Evolutionary conservation across 2,888 invertebrate species (phyloP), one percentile per base, ranked within the genome.

Genomic region (Noctua fimbriata): DNA sequence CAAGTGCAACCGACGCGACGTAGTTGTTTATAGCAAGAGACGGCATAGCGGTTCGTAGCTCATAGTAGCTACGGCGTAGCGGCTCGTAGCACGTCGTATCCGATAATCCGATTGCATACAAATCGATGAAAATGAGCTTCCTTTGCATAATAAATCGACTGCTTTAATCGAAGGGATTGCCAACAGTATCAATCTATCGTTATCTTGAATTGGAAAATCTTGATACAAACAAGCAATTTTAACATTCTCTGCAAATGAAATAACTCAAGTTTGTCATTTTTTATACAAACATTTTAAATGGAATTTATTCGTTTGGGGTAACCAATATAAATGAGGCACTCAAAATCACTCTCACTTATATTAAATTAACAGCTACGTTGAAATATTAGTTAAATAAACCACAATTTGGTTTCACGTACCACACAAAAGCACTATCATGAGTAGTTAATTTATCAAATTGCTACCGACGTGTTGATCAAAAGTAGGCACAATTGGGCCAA

Each of bases 11-110:
- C 3, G 7, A n/a, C 66, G 32, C 5, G 41, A 41, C 44, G n/a
- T 44, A 67, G 44, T n/a, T 1, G n/a, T 16, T 44, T 16, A 24
- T 55, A 74, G 60, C 60, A n/a, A 4, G 18, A 24, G 7, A 21
- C 4, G 1, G 24, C 73, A 55, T 58, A 72, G 74, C 52, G 21
- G 21, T 16, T 74, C 21, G 41, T 74, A 74, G 74, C 72, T 60
- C 60, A 2, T 4, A 36, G 36, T 21, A 36, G 36, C 2, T 10
- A 65, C 12, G 66, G 41, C 41, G 66, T 41, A 66, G 24, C 24
- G 41, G 36, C 7, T 24, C 41, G 41, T 66, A 41, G 66, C 66
- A 72, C 49, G n/a, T 18, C 60, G 36, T 75, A 63, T 12, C 18
- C 28, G 28, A 60, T 60, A 60, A 60, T 60, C 7, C 49, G 24